Base-by-base conservation (phyloP, 1,140 invertebrate species). In the Myzus persicae region DNA sequence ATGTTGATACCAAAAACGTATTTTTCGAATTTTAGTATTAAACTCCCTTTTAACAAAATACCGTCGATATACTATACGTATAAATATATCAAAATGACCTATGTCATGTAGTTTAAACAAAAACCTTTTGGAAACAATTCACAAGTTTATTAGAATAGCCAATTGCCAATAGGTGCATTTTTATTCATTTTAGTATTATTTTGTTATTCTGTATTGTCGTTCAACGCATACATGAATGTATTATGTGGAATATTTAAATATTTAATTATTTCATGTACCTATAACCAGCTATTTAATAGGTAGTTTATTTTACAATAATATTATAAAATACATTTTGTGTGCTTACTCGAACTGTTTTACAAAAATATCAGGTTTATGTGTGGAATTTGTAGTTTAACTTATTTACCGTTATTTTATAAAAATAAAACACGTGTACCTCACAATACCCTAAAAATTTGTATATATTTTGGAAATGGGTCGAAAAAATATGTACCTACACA, bases 381-480 rank as follows among this genome's bases (percentile, higher is more conserved):
- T 59, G 89, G 40, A 44, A 90, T 90, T 67, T 90, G 54, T 90
- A 38, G 51, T 90, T n/a, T 31, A 90, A 44, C 40, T 67, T 54
- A 67, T 90, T 90, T 90, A 90, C 89, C 40, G 89, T 90, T 90
- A 67, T n/a, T 40, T 40, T 40, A 24, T 40, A 22, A 11, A 42
- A 26, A 38, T 31, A 22, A 84, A 42, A 40, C 9, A 26, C 38
- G 24, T 40, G 38, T 40, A 40, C n/a, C n/a, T 84, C 48, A 51
- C 20, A 2, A 18, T 76, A n/a, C 14, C 14, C 14, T 76, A n/a
- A 67, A 67, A 67, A n/a, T n/a, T 18, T 3, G 5, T 76, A 2
- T 76, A 76, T 36, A 76, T 76, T 76, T n/a, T n/a, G n/a, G 5
- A 18, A 14, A 67, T 67, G 31, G 54, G 54, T 31, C 26, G 26